A percentile compares a stretch with the other conserved stretches of the same genome.
Conservation (phyloP, 2,888 invertebrate species). For the Ommatoiulus sabulosus region DNA sequence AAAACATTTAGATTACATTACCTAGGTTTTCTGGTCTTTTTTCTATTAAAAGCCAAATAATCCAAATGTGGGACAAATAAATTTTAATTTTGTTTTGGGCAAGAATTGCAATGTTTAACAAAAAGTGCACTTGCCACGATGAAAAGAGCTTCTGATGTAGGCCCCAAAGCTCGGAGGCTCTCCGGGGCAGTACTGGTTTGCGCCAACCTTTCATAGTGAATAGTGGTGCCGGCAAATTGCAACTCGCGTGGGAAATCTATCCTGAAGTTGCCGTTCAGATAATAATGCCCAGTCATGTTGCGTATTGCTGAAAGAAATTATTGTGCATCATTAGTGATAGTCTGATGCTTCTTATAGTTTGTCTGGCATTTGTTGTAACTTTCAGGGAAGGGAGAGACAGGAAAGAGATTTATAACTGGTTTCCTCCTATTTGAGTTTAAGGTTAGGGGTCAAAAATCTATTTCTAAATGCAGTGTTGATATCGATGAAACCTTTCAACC, state of each 20-base stretch:
- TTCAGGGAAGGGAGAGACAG: background rate
- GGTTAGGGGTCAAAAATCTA: background rate
- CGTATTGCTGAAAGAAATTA: slow-evolving; percentile 77
- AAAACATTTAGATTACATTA: no score
- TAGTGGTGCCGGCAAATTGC: slow-evolving; percentile 84
- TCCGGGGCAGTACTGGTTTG: slow-evolving; percentile 87
- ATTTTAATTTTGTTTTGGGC: no score
- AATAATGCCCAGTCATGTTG: slow-evolving; percentile 84
- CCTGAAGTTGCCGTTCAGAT: slow-evolving; percentile 93
- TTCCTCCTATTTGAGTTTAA: background rate
- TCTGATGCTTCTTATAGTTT: background rate
- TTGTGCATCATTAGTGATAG: background rate
- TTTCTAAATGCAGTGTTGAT: background rate
- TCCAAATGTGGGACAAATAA: no score
- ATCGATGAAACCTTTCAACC: background rate
- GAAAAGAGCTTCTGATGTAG: slow-evolving; percentile 89
- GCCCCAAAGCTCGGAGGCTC: slow-evolving; percentile 84
- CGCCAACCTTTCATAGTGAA: slow-evolving; percentile 87
- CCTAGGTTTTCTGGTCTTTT: no score
- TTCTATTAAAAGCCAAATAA: no score
- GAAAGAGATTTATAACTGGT: background rate
- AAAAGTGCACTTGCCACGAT: slow-evolving; percentile 76
- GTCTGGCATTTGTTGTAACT: background rate
- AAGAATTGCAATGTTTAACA: background rate
- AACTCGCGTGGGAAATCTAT: slow-evolving; percentile 89